Evolutionary conservation across 2,888 invertebrate genomes (phyloP), one percentile per base, ranked within the genome.

Genomic region (Epiperipatus broadwayi): DNA sequence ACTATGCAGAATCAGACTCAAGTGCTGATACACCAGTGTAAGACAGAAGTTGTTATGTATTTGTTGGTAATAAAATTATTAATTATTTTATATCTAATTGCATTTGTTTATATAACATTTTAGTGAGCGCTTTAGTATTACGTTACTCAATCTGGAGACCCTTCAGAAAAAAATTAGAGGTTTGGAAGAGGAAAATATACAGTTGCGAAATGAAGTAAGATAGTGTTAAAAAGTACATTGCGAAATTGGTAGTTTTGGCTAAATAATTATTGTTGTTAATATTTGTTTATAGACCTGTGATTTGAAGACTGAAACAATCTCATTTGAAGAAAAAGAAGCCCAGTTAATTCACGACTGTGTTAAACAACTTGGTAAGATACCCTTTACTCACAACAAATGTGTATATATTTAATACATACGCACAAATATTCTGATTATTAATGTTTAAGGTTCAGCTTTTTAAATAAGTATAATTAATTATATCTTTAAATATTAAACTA

Each of bases 261-360:
- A n/a, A n/a, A n/a, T n/a, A n/a, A n/a, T n/a, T n/a, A n/a, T n/a
- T n/a, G n/a, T n/a, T n/a, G n/a, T n/a, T n/a, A n/a, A n/a, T n/a
- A n/a, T n/a, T n/a, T n/a, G n/a, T n/a, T n/a, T n/a, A n/a, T n/a
- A n/a, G n/a, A n/a, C n/a, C n/a, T n/a, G n/a, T n/a, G n/a, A n/a
- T n/a, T n/a, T n/a, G n/a, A n/a, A n/a, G n/a, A n/a, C n/a, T n/a
- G n/a, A n/a, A n/a, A n/a, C n/a, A n/a, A n/a, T n/a, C n/a, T n/a
- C n/a, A n/a, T n/a, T 79, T 48, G 93, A 95, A 64, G 80, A 78
- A 50, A 78, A 81, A 49, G 91, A 93, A 63, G 73, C 77, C 36
- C 72, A 75, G 54, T 68, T 91, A 47, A 73, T 89, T 50, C 70
- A 73, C 50, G 87, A 89, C 56, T 80, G 89, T 55, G 76, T 83